A percentile compares a stretch with the other conserved stretches of the same genome.
Conservation (phyloP, 2,113 vertebrate genomes). For the Scomber scombrus region DNA sequence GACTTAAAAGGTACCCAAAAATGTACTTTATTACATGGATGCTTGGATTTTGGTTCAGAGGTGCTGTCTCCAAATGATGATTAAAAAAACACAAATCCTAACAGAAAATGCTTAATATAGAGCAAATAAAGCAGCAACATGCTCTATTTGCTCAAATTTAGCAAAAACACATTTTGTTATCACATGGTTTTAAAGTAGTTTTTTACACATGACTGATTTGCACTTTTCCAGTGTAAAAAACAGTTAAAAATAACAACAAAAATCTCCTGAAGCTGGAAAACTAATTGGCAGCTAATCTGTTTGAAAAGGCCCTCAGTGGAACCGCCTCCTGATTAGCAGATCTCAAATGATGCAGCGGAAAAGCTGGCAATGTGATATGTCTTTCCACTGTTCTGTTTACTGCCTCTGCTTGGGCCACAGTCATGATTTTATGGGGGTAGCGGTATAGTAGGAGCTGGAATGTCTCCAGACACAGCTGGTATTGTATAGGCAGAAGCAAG, state of each 20-base stretch:
- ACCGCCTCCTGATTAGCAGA: constrained; percentile 30
- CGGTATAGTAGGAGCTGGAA: constrained; percentile 61
- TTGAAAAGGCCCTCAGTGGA: constrained; percentile 9
- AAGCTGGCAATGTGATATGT: neutral
- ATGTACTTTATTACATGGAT: neutral
- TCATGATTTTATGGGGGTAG: constrained; percentile 44
- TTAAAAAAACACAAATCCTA: neutral
- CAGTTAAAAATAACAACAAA: neutral
- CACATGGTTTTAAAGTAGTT: neutral
- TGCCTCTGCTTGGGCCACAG: constrained; percentile 11
- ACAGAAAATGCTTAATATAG: neutral
- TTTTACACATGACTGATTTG: neutral
- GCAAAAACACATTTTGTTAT: neutral
- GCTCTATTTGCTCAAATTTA: neutral
- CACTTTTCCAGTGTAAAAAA: neutral
- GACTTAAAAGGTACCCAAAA: neutral
- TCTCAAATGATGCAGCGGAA: constrained; percentile 12
- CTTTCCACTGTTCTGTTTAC: constrained; percentile 1
- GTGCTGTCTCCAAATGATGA: too few species aligned
- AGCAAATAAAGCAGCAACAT: neutral
- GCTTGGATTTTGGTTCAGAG: too few species aligned
- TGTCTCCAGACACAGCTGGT: constrained; percentile 78
- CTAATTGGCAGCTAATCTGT: neutral
- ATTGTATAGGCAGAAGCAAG: constrained; percentile 73
- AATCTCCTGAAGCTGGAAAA: neutral